phyloP scores from a whole-genome alignment of 2,888 invertebrate species.

The Microplitis manilae region DNA sequence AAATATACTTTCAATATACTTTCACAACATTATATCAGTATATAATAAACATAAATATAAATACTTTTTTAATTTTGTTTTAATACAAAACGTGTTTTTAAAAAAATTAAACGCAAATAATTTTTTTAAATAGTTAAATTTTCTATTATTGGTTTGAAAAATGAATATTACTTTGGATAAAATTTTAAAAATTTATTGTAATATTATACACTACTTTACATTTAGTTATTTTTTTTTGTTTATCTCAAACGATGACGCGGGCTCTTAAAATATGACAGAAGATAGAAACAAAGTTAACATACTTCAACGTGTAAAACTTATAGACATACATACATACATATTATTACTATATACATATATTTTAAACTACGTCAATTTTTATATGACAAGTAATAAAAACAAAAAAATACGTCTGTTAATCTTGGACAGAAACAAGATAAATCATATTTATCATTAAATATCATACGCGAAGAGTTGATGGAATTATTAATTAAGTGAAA shows the following conservation, averaged over 20 bases:
- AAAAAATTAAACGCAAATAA: too few relatives aligned
- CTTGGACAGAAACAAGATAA: background rate
- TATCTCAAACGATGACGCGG: constrained; percentile 29
- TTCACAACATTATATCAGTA: too few relatives aligned
- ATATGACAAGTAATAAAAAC: background rate
- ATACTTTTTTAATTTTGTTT: too few relatives aligned
- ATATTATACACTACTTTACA: too few relatives aligned
- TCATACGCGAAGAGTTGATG: background rate
- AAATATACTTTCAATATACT: too few relatives aligned
- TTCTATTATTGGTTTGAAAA: too few relatives aligned
- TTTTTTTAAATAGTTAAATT: too few relatives aligned
- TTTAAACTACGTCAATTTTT: background rate
- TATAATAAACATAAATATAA: too few relatives aligned
- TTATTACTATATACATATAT: background rate
- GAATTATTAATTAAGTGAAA: background rate
- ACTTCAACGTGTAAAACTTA: background rate
- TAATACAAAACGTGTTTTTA: too few relatives aligned
- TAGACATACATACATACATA: background rate
- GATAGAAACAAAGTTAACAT: constrained; percentile 21
- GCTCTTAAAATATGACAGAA: constrained; percentile 25
- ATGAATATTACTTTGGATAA: too few relatives aligned
- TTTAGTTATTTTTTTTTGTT: background rate
- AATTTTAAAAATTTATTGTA: too few relatives aligned
- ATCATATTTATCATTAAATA: background rate
- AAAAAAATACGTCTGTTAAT: background rate